Percentiles rank a stretch among this genome's conserved stretches.
Conservation (phyloP, 2,888 invertebrate species). For the Sesia apiformis region DNA sequence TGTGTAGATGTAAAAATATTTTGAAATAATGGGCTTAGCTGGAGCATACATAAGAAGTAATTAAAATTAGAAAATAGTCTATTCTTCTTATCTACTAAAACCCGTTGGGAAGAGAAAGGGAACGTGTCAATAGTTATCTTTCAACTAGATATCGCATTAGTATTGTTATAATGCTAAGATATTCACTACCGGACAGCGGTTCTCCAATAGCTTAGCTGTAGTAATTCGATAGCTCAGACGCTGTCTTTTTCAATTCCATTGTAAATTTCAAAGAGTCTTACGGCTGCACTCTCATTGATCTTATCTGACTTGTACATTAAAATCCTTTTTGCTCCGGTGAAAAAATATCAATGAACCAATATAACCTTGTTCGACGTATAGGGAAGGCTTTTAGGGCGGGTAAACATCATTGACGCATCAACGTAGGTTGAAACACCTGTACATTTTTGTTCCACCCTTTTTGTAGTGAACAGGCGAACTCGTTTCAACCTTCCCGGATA, state of each 20-base stretch:
- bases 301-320: conserved; percentile 23
- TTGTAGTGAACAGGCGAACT: conserved; percentile 1
- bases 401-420: conserved; percentile 63
- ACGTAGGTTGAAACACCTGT: conserved; percentile 39
- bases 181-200: too few relatives aligned
- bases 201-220: background rate
- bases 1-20: too few relatives aligned
- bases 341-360: conserved; percentile 20
- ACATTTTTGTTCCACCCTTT: conserved; percentile 43
- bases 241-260: background rate
- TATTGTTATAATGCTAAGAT: too few relatives aligned
- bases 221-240: background rate
- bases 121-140: too few relatives aligned
- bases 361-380: conserved; percentile 26
- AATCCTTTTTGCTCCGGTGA: conserved; percentile 23
- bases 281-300: conserved; percentile 20
- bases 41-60: too few relatives aligned
- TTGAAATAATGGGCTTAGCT: too few relatives aligned
- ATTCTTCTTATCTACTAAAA: too few relatives aligned
- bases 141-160: too few relatives aligned
- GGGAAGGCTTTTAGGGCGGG: conserved; percentile 56
- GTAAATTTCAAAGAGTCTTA: background rate
- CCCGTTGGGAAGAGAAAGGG: too few relatives aligned
- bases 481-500: background rate
- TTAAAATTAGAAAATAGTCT: too few relatives aligned